Conservation (phyloP, 2,113 vertebrate species). For the Turdus rufiventris region DNA sequence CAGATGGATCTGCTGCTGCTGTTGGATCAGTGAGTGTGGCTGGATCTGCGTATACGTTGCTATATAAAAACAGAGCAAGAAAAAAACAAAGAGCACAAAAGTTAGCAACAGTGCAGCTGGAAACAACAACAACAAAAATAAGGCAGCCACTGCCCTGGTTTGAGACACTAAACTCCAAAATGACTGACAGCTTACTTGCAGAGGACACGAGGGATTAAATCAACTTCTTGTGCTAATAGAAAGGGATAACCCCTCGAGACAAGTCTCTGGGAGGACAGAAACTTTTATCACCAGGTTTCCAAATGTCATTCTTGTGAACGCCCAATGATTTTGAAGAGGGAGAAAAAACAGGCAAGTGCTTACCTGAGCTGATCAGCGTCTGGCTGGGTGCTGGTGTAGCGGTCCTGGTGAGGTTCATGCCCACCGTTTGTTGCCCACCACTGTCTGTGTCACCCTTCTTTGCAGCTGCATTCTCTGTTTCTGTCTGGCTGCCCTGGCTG, state of each 20-base stretch:
- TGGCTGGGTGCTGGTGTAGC: constrained; percentile 81
- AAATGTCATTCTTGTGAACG: neutral
- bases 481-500: constrained; percentile 80
- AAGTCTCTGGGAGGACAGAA: neutral
- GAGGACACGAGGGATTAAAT: neutral
- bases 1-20: constrained; percentile 83
- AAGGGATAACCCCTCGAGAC: neutral
- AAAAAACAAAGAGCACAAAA: neutral
- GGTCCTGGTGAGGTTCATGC: constrained; percentile 79
- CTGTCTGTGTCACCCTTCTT: constrained; percentile 74
- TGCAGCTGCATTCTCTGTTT: constrained; percentile 65
- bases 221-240: neutral
- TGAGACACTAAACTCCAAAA: neutral
- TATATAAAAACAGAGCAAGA: neutral
- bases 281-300: neutral
- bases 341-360: neutral
- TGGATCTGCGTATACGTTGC: constrained; percentile 83
- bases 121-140: neutral
- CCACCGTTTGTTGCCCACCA: constrained; percentile 72
- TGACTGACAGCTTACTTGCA: neutral
- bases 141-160: neutral
- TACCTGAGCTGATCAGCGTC: constrained; percentile 80
- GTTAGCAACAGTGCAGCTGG: neutral
- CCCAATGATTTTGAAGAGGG: neutral
- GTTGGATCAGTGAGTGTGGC: constrained; percentile 80